Conservation (phyloP, 2,797 vertebrate genomes). For the Nothura maculosa region DNA sequence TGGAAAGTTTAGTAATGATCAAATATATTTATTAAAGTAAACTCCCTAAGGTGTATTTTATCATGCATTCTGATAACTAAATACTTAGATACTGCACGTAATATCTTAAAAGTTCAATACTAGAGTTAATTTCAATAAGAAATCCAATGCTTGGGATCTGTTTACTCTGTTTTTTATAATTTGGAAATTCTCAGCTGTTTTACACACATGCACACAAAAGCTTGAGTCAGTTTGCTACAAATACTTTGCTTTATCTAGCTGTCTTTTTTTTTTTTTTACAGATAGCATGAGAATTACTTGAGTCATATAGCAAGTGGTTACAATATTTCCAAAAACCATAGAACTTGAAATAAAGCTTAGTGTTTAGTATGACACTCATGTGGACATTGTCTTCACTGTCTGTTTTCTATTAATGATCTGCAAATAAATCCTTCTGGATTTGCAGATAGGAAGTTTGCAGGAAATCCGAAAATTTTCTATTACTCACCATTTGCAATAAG, state of each 20-base stretch:
- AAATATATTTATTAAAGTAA: neutral
- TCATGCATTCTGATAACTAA: constrained; percentile 48
- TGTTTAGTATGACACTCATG: too few relatives aligned
- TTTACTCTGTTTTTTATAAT: constrained; percentile 2
- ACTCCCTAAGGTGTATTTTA: neutral
- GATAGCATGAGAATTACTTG: constrained; percentile 41
- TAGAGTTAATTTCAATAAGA: constrained; percentile 50
- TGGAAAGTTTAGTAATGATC: neutral
- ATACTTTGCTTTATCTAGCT: neutral
- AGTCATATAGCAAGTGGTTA: neutral
- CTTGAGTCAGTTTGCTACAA: neutral
- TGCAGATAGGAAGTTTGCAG: neutral
- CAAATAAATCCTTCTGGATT: neutral
- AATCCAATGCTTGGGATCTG: constrained; percentile 11
- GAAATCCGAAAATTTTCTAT: neutral
- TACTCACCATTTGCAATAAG: neutral
- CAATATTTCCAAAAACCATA: neutral
- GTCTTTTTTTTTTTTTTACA: constrained; percentile 43
- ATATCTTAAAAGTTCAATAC: constrained; percentile 39
- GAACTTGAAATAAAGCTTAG: neutral
- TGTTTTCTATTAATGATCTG: neutral
- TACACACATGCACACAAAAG: neutral
- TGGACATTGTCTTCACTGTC: neutral
- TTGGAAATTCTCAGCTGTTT: constrained; percentile 17
- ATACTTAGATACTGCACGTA: neutral